A percentile compares a stretch with the other conserved stretches of the same genome.
These are phyloP conservation scores for Stichopus horrens DNA, from an alignment of 53 echinoderm and acorn worm genomes.

Conservation along the genomic window DNA sequence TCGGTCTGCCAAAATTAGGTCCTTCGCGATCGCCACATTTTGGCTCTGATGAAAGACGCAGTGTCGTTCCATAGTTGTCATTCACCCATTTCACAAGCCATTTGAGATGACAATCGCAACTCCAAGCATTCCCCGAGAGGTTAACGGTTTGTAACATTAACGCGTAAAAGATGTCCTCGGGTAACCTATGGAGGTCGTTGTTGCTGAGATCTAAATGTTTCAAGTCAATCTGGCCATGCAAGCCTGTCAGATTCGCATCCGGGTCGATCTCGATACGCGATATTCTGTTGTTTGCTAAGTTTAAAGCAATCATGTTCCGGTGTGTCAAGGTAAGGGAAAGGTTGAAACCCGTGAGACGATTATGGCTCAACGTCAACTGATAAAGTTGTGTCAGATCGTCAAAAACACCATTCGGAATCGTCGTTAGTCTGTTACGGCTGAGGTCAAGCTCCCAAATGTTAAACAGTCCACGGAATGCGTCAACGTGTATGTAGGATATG, in stretches of 20 bases:
- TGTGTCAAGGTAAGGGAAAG: background rate
- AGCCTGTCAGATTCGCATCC: background rate
- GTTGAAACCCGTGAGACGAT: background rate
- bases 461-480: background rate
- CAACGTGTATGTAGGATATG: background rate
- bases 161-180: slow-evolving; percentile 8
- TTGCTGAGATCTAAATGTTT: slow-evolving; percentile 13
- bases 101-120: slow-evolving; percentile 14
- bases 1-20: background rate
- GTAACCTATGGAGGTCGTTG: slow-evolving; percentile 11
- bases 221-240: background rate
- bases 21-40: background rate
- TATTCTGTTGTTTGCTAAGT: slow-evolving; percentile 18
- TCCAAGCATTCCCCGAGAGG: slow-evolving; percentile 13
- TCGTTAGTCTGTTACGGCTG: background rate
- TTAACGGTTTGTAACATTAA: slow-evolving; percentile 9
- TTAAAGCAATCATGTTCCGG: background rate
- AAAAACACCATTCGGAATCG: slow-evolving; percentile 2
- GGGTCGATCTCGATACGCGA: background rate
- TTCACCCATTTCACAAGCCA: slow-evolving; percentile 5
- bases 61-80: background rate
- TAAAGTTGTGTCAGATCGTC: slow-evolving; percentile 16
- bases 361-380: slow-evolving; percentile 5
- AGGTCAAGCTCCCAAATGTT: slow-evolving; percentile 20
- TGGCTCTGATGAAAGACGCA: background rate